Conservation (phyloP, 2,797 vertebrate species). For the Enteromius trimaculatus region DNA sequence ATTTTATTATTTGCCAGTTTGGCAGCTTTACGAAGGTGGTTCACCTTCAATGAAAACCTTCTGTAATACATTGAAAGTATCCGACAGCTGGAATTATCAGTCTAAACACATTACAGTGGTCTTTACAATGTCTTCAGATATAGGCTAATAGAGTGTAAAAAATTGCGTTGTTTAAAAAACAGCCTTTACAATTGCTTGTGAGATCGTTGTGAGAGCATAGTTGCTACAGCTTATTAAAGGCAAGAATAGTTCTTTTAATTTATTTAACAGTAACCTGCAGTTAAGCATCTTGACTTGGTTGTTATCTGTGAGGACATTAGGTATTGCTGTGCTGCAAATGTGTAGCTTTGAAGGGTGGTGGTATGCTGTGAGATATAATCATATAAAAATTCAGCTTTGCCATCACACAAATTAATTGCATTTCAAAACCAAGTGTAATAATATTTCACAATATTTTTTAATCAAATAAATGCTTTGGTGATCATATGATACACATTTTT, state of each 20-base stretch:
- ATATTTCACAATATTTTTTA: not conserved
- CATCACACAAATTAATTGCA: not conserved
- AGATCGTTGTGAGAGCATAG: not conserved
- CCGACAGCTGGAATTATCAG: not conserved
- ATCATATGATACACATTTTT: not conserved
- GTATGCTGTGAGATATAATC: not conserved
- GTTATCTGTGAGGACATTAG: not conserved
- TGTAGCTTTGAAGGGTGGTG: not conserved
- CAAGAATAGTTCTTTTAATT: not conserved
- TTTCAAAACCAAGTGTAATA: not conserved
- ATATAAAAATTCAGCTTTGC: not conserved
- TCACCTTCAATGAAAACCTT: not conserved
- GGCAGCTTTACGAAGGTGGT: not conserved
- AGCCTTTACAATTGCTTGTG: not conserved
- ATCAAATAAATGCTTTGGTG: not conserved
- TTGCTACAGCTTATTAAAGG: not conserved
- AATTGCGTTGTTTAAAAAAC: not conserved
- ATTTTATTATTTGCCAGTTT: not conserved
- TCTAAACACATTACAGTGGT: not conserved
- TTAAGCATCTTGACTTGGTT: conserved; percentile 6
- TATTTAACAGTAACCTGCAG: not conserved
- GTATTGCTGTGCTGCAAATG: not conserved
- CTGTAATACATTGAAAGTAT: not conserved
- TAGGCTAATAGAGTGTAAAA: not conserved
- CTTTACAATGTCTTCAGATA: not conserved